Percentiles rank a stretch among this genome's conserved stretches.
phyloP scores from a whole-genome alignment of 2,113 vertebrate genomes.

The Syngnathus typhle region DNA sequence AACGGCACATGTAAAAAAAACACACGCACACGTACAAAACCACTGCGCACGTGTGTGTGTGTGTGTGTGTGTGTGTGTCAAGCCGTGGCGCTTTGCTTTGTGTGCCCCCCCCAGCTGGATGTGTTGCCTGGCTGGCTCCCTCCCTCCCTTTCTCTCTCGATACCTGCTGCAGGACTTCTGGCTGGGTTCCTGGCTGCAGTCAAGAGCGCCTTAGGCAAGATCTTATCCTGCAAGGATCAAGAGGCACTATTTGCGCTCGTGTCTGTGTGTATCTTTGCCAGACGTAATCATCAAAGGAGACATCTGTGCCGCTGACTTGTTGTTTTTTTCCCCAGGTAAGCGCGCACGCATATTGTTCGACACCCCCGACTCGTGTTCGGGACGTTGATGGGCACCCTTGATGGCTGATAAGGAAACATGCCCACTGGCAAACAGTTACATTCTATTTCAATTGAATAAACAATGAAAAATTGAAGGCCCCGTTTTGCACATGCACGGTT shows the following conservation, averaged over 20 bases:
- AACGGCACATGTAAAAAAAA: conserved; percentile 19
- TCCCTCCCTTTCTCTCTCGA: conserved; percentile 27
- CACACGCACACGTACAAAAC: not conserved
- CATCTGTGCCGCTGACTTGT: conserved; percentile 56
- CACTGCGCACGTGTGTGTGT: conserved; percentile 5
- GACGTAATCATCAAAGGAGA: conserved; percentile 68
- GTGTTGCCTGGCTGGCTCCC: conserved; percentile 26
- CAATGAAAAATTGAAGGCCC: conserved; percentile 39
- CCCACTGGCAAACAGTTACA: conserved; percentile 52
- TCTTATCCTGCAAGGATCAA: conserved; percentile 73
- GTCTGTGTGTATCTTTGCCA: conserved; percentile 58
- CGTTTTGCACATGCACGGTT: conserved; percentile 36
- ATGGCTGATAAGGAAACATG: conserved; percentile 49
- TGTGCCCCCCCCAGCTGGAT: conserved; percentile 31
- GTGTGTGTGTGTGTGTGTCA: not conserved
- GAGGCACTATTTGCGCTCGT: conserved; percentile 60
- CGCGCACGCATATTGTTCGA: conserved; percentile 42
- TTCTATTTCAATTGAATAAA: conserved; percentile 58
- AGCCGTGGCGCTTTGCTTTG: not conserved
- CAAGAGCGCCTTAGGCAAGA: conserved; percentile 66
- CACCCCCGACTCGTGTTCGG: conserved; percentile 32
- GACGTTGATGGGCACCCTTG: conserved; percentile 32
- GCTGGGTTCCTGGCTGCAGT: conserved; percentile 58
- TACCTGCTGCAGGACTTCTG: conserved; percentile 65
- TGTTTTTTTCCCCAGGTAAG: conserved; percentile 47